phyloP scores from a whole-genome alignment of 2,797 vertebrate species.

The Enteromius anoplus region DNA sequence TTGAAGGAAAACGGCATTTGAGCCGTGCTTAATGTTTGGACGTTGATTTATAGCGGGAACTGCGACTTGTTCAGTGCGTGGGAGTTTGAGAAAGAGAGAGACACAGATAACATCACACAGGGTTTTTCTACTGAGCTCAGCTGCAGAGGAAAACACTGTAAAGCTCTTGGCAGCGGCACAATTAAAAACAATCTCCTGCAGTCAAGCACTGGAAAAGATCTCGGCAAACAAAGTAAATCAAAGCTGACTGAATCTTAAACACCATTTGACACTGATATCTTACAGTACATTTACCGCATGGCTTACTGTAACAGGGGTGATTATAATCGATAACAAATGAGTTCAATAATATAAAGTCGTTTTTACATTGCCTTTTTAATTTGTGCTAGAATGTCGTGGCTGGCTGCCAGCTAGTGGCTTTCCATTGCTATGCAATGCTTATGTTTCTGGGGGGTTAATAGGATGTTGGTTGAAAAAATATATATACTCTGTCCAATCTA shows the following conservation, averaged over 20 bases:
- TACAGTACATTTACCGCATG: background rate
- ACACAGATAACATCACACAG: slow-evolving; percentile 1
- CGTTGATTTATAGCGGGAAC: slow-evolving; percentile 60
- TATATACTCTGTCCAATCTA: background rate
- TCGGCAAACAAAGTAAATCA: slow-evolving; percentile 13
- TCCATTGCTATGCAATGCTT: background rate
- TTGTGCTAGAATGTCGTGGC: background rate
- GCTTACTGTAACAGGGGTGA: background rate
- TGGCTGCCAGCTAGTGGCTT: background rate
- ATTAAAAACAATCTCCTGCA: slow-evolving; percentile 34
- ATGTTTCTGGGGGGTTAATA: background rate
- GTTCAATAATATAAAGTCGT: background rate
- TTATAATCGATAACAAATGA: background rate
- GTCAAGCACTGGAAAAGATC: slow-evolving; percentile 7
- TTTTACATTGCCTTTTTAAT: background rate
- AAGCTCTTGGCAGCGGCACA: slow-evolving; percentile 34
- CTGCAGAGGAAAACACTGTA: slow-evolving; percentile 31
- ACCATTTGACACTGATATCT: background rate
- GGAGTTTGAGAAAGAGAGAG: slow-evolving; percentile 30
- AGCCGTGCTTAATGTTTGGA: slow-evolving; percentile 44
- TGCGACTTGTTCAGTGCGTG: slow-evolving; percentile 39
- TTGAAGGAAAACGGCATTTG: slow-evolving; percentile 38
- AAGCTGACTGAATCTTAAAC: slow-evolving; percentile 16
- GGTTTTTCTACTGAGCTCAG: slow-evolving; percentile 28
- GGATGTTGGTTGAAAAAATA: background rate